Base-by-base conservation (phyloP, 2,888 invertebrate genomes). In the Cephus pulcher region DNA sequence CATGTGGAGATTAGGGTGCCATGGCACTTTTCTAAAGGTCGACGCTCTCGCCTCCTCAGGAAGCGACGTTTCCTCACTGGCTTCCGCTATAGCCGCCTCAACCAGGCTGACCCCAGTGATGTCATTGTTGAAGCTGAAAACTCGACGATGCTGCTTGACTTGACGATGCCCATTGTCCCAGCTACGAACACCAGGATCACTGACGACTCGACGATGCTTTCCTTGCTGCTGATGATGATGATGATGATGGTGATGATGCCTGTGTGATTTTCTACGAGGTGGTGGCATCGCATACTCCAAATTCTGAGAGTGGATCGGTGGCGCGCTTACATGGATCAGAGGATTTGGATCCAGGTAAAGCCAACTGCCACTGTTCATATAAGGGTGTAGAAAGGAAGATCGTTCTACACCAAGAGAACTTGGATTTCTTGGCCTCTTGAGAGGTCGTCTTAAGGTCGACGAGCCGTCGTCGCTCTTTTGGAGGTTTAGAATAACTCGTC, bases 11-110 rank as follows among this genome's bases (percentile, higher is more conserved):
- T 92, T 92, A 56, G 91, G 89, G 88, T 92, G 92, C 92, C 92
- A 92, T 88, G 92, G 92, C 89, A 92, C 91, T 90, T 92, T 92
- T 83, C 92, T 88, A 86, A 92, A 92, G n/a, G 92, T 90, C 82
- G 88, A 87, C 79, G 86, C 86, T 74, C 81, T 85, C 78, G 81
- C 79, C 71, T 86, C 86, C 71, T 86, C 87, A 12, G 82, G 82
- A 73, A 77, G 76, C 73, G 79, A 81, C 74, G 80, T 80, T n/a
- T 85, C 85, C 56, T 85, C 84, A 78, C 80, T 81, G 56, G 82
- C 83, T 70, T 85, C 84, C 69, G 76, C 77, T 74, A 83, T 84
- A 71, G 81, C 78, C 75, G 71, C 79, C n/a, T 83, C 82, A 56
- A 81, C 77, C 40, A 84, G 76, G 69, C 80, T 78, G 9, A 79